These are phyloP conservation scores for Acestrorhynchus altus DNA, from an alignment of 2,797 vertebrate species.

Conservation along the genomic window DNA sequence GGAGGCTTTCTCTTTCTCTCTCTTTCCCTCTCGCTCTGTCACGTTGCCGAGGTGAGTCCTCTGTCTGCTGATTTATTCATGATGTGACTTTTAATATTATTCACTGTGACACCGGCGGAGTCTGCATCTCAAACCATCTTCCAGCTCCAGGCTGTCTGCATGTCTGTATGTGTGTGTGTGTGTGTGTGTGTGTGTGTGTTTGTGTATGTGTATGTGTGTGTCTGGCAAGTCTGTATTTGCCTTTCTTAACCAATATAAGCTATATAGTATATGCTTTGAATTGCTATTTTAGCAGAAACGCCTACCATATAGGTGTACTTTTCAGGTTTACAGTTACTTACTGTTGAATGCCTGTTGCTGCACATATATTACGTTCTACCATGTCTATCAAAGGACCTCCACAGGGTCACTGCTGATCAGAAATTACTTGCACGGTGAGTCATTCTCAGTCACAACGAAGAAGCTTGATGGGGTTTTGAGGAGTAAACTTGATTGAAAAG, in stretches of 20 bases:
- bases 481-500: no score
- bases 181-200: slow-evolving; percentile 10
- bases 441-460: no score
- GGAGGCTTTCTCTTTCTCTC: slow-evolving; percentile 33
- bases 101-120: slow-evolving; percentile 77
- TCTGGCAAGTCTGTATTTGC: neutral
- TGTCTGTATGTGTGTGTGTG: slow-evolving; percentile 41
- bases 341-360: no score
- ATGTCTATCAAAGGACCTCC: no score
- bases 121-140: slow-evolving; percentile 79
- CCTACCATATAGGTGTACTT: neutral
- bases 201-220: slow-evolving; percentile 51
- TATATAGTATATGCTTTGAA: no score
- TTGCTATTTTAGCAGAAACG: no score
- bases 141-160: slow-evolving; percentile 70
- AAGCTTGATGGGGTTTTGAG: no score
- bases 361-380: no score
- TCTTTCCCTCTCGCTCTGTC: slow-evolving; percentile 65
- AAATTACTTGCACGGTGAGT: no score
- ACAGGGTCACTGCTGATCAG: no score
- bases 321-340: no score
- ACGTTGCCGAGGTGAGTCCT: slow-evolving; percentile 75
- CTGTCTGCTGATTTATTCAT: slow-evolving; percentile 82
- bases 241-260: neutral
- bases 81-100: slow-evolving; percentile 82